Percentiles rank a stretch among this genome's conserved stretches.
Conservation (phyloP, 1,140 invertebrate genomes). For the Phenacoccus solenopsis region DNA sequence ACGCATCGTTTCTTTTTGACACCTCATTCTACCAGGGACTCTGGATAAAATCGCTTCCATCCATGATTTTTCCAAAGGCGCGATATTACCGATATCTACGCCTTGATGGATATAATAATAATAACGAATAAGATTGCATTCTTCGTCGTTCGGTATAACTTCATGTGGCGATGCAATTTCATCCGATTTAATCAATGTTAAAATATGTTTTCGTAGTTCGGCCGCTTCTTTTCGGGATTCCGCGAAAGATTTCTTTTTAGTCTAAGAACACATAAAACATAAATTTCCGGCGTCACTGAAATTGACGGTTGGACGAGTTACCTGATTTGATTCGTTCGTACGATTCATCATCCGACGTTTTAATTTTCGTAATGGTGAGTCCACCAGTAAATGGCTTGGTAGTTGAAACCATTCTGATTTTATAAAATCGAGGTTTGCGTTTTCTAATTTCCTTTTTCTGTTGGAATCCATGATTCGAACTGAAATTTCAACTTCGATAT, state of each 20-base stretch:
- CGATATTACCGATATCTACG: slow-evolving; percentile 71
- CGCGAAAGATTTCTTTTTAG: background rate
- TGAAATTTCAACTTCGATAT: too few relatives aligned
- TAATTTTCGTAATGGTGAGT: background rate
- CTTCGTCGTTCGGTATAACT: slow-evolving; percentile 39
- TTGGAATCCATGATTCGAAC: background rate
- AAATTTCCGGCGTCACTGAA: too few relatives aligned
- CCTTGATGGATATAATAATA: slow-evolving; percentile 83
- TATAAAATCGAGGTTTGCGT: background rate
- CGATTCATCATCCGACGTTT: background rate
- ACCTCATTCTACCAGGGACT: background rate
- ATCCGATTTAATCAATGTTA: slow-evolving; percentile 35
- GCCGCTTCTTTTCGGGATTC: background rate
- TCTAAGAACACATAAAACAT: background rate
- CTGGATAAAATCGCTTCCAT: slow-evolving; percentile 39
- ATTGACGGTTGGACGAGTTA: too few relatives aligned
- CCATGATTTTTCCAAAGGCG: slow-evolving; percentile 49
- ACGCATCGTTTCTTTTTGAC: background rate
- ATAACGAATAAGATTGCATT: slow-evolving; percentile 62
- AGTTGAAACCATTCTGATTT: background rate
- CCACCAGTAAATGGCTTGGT: background rate
- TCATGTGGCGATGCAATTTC: slow-evolving; percentile 27
- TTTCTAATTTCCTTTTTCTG: background rate
- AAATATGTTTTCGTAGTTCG: slow-evolving; percentile 32
- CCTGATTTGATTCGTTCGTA: background rate